Evolutionary conservation across 2,888 invertebrate species (phyloP), one percentile per base, ranked within the genome.

Genomic region (Galerucella calmariensis): DNA sequence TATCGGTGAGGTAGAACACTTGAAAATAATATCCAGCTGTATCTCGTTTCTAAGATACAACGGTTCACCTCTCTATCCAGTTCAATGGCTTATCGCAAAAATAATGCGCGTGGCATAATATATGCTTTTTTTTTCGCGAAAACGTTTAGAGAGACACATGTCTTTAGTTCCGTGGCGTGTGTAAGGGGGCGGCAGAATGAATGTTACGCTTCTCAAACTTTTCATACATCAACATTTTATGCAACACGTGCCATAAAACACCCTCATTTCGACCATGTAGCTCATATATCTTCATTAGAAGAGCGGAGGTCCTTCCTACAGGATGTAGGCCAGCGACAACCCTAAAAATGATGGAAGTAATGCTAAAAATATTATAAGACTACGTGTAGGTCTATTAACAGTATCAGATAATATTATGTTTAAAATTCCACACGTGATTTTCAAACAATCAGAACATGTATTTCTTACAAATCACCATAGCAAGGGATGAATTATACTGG

Each of bases 201-300:
- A 65, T 20, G 44, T 44, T 56, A 44, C 63, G 46, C 63, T 65
- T 20, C 63, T 24, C 71, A 73, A 56, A 75, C 72, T 75, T 75
- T 77, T 73, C 74, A 74, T 74, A 74, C 61, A 73, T 74, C 74
- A 74, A 63, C 74, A 63, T 69, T 74, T 72, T 62, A 66, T 75
- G 75, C 76, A 76, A 76, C 77, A 78, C 75, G 77, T 78, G 76
- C 72, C 67, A 67, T 41, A 69, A 74, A 75, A 74, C 70, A 70
- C 70, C 73, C 73, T 66, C 66, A 58, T 74, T 61, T 65, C 68
- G 69, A n/a, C 59, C 68, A 48, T 61, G 58, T 48, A 24, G 35
- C 59, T 59, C 65, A 74, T 75, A 75, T 72, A 74, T 77, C 74
- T 75, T 75, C 72, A 74, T 74, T 75, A 75, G 69, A 44, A 58